Evolutionary conservation across 2,113 vertebrate species (phyloP).

Genomic region (Okapia johnstoni): DNA sequence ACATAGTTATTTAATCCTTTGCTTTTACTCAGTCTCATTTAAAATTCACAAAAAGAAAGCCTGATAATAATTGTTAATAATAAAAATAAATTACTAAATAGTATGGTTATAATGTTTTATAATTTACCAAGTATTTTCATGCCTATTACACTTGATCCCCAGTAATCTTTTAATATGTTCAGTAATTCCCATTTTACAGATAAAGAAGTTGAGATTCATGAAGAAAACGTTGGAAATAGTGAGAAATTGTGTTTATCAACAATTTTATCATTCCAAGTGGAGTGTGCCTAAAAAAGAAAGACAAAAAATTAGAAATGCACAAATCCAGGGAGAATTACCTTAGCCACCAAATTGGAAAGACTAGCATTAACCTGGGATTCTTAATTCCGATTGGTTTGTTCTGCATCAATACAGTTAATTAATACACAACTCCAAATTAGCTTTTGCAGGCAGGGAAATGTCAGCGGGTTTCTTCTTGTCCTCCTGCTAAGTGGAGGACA

Average conservation of each 20-base stretch:
- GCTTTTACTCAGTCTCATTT: not conserved
- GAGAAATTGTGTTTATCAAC: not conserved
- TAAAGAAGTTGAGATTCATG: not conserved
- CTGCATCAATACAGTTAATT: conserved; percentile 63
- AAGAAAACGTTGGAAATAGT: not conserved
- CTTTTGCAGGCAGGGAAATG: conserved; percentile 34
- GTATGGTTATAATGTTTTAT: not conserved
- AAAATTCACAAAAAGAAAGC: not conserved
- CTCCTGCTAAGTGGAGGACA: conserved; percentile 48
- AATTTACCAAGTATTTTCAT: conserved; percentile 1
- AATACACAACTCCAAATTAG: conserved; percentile 64
- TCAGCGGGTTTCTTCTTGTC: conserved; percentile 59
- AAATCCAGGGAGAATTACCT: not conserved
- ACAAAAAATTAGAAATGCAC: not conserved
- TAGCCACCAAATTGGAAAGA: not conserved
- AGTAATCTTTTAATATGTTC: not conserved
- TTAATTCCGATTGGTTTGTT: conserved; percentile 63
- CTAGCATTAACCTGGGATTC: conserved; percentile 5
- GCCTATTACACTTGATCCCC: not conserved
- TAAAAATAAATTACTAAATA: not conserved
- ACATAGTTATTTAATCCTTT: not conserved
- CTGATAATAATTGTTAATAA: not conserved
- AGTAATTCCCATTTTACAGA: conserved; percentile 16
- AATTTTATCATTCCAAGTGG: not conserved
- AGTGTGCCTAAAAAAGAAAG: not conserved